A percentile compares a stretch with the other conserved stretches of the same genome.
phyloP scores from a whole-genome alignment of 2,113 vertebrate genomes.

The Protobothrops mucrosquamatus region DNA sequence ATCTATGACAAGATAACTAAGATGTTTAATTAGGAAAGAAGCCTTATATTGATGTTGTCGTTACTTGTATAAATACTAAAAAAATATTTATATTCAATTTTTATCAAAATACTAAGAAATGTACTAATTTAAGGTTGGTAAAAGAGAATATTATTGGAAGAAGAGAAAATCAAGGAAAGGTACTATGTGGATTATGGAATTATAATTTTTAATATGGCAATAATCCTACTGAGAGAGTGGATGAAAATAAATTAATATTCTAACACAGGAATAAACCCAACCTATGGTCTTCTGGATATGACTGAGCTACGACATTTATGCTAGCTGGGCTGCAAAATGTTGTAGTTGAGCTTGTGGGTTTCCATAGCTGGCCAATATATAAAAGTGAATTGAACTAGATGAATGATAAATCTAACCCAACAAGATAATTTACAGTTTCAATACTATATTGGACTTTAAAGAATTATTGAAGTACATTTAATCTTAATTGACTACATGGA shows the following conservation, averaged over 20 bases:
- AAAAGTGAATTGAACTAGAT: neutral
- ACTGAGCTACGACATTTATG: neutral
- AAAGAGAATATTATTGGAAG: too few species aligned
- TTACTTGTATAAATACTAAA: too few species aligned
- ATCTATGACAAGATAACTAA: too few species aligned
- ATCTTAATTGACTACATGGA: neutral
- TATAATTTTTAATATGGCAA: constrained; percentile 1
- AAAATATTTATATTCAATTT: too few species aligned
- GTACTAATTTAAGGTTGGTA: too few species aligned
- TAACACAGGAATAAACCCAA: neutral
- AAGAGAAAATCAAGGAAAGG: too few species aligned
- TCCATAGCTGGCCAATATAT: neutral
- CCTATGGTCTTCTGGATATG: neutral
- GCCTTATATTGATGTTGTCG: too few species aligned
- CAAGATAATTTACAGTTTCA: neutral
- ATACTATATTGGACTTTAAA: neutral
- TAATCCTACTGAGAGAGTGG: neutral
- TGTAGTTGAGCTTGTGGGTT: neutral
- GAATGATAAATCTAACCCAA: neutral
- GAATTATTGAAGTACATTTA: neutral
- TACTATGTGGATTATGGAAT: too few species aligned
- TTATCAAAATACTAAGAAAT: too few species aligned
- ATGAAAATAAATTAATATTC: neutral
- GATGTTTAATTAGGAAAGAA: too few species aligned
- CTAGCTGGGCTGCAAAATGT: neutral